Conservation (phyloP, 2,797 vertebrate genomes). For the Trichosurus vulpecula region DNA sequence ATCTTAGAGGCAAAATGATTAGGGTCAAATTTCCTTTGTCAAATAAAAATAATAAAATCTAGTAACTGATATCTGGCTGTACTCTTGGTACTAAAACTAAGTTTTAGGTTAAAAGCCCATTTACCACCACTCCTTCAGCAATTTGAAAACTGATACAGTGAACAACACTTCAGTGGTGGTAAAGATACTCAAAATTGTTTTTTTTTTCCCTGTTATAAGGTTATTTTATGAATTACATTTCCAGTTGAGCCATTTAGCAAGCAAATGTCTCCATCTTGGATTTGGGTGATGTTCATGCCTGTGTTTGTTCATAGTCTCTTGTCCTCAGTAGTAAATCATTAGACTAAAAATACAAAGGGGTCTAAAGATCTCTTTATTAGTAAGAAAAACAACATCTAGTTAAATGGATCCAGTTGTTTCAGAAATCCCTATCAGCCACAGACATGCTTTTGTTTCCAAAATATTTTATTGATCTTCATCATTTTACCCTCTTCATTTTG, state of each 20-base stretch:
- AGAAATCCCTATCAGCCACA: conserved; percentile 60
- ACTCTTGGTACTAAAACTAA: conserved; percentile 42
- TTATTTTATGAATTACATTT: conserved; percentile 75
- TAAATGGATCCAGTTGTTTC: conserved; percentile 63
- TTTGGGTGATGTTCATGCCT: conserved; percentile 63
- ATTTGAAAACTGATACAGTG: conserved; percentile 62
- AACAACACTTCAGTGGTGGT: conserved; percentile 66
- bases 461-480: conserved; percentile 15
- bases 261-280: conserved; percentile 56
- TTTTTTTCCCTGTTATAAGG: conserved; percentile 52
- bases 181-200: conserved; percentile 76
- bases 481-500: conserved; percentile 21
- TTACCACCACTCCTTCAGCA: conserved; percentile 36
- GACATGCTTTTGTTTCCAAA: conserved; percentile 40
- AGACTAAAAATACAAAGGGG: conserved; percentile 58
- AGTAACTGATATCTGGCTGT: conserved; percentile 53
- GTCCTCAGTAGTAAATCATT: conserved; percentile 46
- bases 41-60: conserved; percentile 62
- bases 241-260: conserved; percentile 66
- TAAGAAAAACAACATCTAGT: conserved; percentile 56
- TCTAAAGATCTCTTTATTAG: conserved; percentile 62
- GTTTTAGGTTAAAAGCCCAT: conserved; percentile 61
- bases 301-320: conserved; percentile 71
- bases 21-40: conserved; percentile 72
- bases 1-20: conserved; percentile 72